phyloP scores from a whole-genome alignment of 2,888 invertebrate genomes.

The Diadromus collaris region DNA sequence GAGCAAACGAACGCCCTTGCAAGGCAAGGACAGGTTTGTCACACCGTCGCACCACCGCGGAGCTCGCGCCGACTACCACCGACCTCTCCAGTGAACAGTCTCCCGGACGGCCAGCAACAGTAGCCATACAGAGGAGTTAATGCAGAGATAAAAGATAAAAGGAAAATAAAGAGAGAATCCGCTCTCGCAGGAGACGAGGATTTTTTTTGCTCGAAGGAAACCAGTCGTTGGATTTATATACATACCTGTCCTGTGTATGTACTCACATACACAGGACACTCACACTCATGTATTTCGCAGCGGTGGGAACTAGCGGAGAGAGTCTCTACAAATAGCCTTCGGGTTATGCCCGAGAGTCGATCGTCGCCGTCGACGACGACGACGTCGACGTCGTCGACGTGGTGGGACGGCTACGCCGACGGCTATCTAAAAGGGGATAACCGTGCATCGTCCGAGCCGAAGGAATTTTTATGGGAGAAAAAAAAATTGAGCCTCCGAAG shows the following conservation, averaged over 20 bases:
- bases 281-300: too few relatives aligned
- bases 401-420: slow-evolving; percentile 47
- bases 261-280: neutral
- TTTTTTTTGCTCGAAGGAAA: slow-evolving; percentile 55
- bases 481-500: slow-evolving; percentile 45
- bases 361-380: slow-evolving; percentile 28
- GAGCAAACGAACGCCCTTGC: slow-evolving; percentile 62
- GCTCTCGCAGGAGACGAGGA: slow-evolving; percentile 29
- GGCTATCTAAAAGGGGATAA: slow-evolving; percentile 68
- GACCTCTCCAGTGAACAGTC: neutral
- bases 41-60: slow-evolving; percentile 39
- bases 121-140: slow-evolving; percentile 46
- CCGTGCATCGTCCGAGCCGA: slow-evolving; percentile 51
- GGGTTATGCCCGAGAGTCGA: slow-evolving; percentile 59
- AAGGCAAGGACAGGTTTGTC: slow-evolving; percentile 60
- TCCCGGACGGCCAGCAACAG: slow-evolving; percentile 25
- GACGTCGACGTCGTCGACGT: slow-evolving; percentile 45
- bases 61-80: neutral
- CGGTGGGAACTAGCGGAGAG: slow-evolving; percentile 73
- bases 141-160: slow-evolving; percentile 13
- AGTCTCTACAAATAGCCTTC: slow-evolving; percentile 76
- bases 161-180: slow-evolving; percentile 25
- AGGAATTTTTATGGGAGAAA: slow-evolving; percentile 72
- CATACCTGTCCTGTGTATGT: neutral
- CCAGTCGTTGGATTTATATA: slow-evolving; percentile 52